Base-by-base conservation (phyloP, 2,888 invertebrate species). In the Sminthurides aquaticus region DNA sequence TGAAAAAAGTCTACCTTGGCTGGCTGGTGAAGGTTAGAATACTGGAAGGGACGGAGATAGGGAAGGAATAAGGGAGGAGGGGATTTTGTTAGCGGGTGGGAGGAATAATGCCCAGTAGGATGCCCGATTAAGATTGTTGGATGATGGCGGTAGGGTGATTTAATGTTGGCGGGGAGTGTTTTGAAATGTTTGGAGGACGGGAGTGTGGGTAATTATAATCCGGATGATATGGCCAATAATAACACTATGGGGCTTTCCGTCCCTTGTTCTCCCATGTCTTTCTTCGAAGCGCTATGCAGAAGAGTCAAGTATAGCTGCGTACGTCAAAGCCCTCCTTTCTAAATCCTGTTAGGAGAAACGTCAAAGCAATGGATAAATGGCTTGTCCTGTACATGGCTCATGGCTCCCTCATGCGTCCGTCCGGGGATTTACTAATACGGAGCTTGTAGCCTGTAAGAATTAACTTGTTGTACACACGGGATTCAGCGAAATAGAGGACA, bases 1-100 rank as follows among this genome's bases (percentile, higher is more conserved):
- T n/a, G n/a, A n/a, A n/a, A n/a, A n/a, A n/a, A n/a, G n/a, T n/a
- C n/a, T n/a, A n/a, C n/a, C n/a, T n/a, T n/a, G n/a, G n/a, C n/a
- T n/a, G n/a, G n/a, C n/a, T n/a, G n/a, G n/a, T n/a, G n/a, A n/a
- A n/a, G n/a, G n/a, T n/a, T n/a, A n/a, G n/a, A n/a, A n/a, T n/a
- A n/a, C n/a, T 8, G 18, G 52, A 52, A 52, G 52, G 18, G 20
- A 52, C 5, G 52, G 52, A 8, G 52, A 20, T 52, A 20, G 20
- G 20, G 22, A 52, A 52, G 5, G 20, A 20, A 22, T 20, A 22
- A 5, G 20, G 20, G 20, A 52, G 20, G n/a, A n/a, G n/a, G n/a
- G n/a, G n/a, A 5, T 20, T 52, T 15, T 52, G 52, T 52, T 52
- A 20, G 52, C 52, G 52, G 52, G 52, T 52, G 52, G 52, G 52